These are phyloP conservation scores for Athene cunicularia DNA, from an alignment of 2,113 vertebrate genomes.

Conservation along the genomic window DNA sequence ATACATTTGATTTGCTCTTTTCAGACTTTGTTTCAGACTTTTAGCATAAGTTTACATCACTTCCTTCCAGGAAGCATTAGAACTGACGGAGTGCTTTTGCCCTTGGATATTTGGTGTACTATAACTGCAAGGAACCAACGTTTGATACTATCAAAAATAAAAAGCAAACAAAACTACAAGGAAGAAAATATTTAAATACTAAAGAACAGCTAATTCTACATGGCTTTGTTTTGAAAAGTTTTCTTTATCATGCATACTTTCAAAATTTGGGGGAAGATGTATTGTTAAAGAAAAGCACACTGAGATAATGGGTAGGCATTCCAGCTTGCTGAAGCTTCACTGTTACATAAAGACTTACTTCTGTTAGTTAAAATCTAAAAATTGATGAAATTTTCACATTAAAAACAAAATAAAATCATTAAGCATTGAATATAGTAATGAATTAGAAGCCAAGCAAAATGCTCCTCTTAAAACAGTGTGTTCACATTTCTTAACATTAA, in stretches of 20 bases:
- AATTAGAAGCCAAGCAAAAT: background rate
- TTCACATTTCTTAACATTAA: background rate
- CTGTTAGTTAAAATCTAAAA: background rate
- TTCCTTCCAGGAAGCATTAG: background rate
- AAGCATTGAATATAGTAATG: background rate
- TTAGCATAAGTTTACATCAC: background rate
- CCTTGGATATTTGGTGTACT: background rate
- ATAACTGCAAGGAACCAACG: background rate
- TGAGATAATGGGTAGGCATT: background rate
- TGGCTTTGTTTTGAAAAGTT: background rate
- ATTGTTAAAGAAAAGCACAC: background rate
- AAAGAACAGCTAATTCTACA: background rate
- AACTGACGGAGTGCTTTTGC: background rate
- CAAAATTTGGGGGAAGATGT: background rate
- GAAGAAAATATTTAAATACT: background rate
- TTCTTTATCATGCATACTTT: background rate
- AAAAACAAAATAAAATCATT: background rate
- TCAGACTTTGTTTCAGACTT: background rate
- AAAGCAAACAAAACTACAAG: background rate
- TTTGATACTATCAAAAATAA: background rate
- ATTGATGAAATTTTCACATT: background rate
- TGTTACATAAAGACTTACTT: background rate
- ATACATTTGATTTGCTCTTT: background rate
- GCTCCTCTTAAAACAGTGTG: background rate
- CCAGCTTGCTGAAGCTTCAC: background rate